Evolutionary conservation across 2,797 vertebrate species (phyloP), one percentile per base, ranked within the genome.

Genomic region (Acropternis orthonyx): DNA sequence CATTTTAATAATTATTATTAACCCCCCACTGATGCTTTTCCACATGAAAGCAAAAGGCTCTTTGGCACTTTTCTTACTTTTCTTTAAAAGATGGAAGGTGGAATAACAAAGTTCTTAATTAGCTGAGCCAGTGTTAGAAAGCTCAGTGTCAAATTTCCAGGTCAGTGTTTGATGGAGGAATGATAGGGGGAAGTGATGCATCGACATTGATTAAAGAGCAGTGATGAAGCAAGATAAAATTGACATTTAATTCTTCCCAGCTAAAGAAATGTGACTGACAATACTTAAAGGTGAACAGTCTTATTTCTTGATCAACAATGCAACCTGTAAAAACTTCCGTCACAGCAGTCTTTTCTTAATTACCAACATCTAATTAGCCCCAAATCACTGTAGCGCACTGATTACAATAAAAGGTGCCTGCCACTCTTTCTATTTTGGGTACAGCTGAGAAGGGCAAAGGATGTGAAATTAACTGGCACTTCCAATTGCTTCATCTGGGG

Each of bases 141-240:
- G 91, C 96, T 97, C 72, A 48, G 95, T 92, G 97, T 97, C 94
- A 94, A 89, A 85, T 97, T 97, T 97, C 90, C 93, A 95, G 96
- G 97, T 97, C 97, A 97, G 92, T 52, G 27, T 97, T 96, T 97
- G 97, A 97, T 95, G 96, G 93, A 94, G 95, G 83, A 93, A 92
- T 81, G 95, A 90, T 93, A 81, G 86, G 90, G 94, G 79, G 86
- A 96, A 95, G 93, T 73, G 88, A 95, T 90, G 84, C 82, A 85
- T 94, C 22, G 76, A 92, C 96, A 97, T 96, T 97, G 97, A 97
- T 98, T 97, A 97, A 97, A 98, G 96, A 97, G 91, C 93, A 95
- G 89, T 93, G 97, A 97, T 97, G 97, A 97, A 96, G 97, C 93
- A 95, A 96, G 97, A 94, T 95, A 96, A 97, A 97, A 97, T 66